Percentiles rank a stretch among this genome's conserved stretches.
Evolutionary conservation across 2,797 vertebrate species (phyloP).

Genomic region (Ctenosaura bakeri): DNA sequence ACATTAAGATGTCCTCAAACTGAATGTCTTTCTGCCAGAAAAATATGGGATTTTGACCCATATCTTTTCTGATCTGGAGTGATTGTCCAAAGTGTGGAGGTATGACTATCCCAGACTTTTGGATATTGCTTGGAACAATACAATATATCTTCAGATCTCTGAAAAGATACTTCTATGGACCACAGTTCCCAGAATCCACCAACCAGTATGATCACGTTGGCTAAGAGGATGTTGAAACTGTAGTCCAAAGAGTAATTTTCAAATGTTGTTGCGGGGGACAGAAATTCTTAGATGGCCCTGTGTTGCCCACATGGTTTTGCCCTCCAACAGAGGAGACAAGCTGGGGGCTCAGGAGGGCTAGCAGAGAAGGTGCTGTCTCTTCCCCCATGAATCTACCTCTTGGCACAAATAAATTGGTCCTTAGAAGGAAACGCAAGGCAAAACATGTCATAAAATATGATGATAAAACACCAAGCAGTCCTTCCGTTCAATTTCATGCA

Average conservation of each 20-base stretch:
- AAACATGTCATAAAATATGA: slow-evolving; percentile 59
- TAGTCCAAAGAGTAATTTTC: neutral
- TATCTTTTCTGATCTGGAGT: neutral
- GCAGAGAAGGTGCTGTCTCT: neutral
- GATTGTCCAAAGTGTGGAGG: neutral
- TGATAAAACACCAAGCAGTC: slow-evolving; percentile 59
- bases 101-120: neutral
- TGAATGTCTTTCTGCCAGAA: neutral
- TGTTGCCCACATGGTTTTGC: neutral
- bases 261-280: neutral
- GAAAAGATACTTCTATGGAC: no score
- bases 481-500: slow-evolving; percentile 64
- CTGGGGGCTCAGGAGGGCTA: neutral
- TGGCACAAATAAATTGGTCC: slow-evolving; percentile 38
- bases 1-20: neutral
- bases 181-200: no score
- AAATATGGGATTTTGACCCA: neutral
- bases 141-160: neutral
- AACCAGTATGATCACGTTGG: no score
- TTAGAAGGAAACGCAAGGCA: slow-evolving; percentile 57
- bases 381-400: neutral
- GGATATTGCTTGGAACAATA: neutral
- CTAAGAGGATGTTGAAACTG: no score
- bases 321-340: neutral
- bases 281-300: neutral